These are phyloP conservation scores for Sceliomorpha sp. DNA, from an alignment of 2,888 invertebrate species.

Conservation along the genomic window DNA sequence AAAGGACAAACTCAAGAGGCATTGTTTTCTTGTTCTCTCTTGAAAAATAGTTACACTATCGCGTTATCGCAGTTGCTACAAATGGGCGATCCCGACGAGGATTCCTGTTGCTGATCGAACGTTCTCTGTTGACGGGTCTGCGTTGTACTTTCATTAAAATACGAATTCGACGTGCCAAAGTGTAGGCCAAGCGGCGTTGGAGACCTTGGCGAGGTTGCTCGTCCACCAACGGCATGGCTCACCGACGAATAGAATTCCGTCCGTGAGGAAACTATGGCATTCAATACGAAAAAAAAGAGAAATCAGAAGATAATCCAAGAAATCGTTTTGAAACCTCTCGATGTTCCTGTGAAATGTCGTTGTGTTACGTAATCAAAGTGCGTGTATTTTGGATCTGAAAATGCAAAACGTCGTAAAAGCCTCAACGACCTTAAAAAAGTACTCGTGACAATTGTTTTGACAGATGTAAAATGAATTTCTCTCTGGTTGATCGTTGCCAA, in stretches of 20 bases:
- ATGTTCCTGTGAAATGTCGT: neutral
- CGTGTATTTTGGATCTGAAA: too few relatives aligned
- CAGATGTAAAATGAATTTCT: neutral
- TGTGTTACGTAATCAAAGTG: too few relatives aligned
- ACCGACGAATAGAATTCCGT: conserved; percentile 87
- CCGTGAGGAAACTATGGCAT: conserved; percentile 75
- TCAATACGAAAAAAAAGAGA: conserved; percentile 52
- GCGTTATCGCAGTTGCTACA: conserved; percentile 93
- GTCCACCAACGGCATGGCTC: conserved; percentile 88
- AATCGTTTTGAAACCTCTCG: conserved; percentile 3
- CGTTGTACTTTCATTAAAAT: conserved; percentile 60
- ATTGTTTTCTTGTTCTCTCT: conserved; percentile 3
- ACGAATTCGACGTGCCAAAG: conserved; percentile 65
- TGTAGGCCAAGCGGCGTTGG: conserved; percentile 81
- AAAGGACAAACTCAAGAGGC: conserved; percentile 20
- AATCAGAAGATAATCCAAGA: conserved; percentile 23
- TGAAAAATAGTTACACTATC: conserved; percentile 89
- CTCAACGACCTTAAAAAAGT: too few relatives aligned
- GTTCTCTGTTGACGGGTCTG: conserved; percentile 83
- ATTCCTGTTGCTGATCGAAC: conserved; percentile 80
- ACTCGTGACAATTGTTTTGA: too few relatives aligned
- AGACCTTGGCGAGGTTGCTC: conserved; percentile 83
- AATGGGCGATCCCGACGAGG: conserved; percentile 82
- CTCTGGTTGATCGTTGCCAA: too few relatives aligned
- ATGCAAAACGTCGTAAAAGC: too few relatives aligned